Evolutionary conservation across 2,113 vertebrate genomes (phyloP), one percentile per base, ranked within the genome.

Genomic region (Cyprinus carpio): DNA sequence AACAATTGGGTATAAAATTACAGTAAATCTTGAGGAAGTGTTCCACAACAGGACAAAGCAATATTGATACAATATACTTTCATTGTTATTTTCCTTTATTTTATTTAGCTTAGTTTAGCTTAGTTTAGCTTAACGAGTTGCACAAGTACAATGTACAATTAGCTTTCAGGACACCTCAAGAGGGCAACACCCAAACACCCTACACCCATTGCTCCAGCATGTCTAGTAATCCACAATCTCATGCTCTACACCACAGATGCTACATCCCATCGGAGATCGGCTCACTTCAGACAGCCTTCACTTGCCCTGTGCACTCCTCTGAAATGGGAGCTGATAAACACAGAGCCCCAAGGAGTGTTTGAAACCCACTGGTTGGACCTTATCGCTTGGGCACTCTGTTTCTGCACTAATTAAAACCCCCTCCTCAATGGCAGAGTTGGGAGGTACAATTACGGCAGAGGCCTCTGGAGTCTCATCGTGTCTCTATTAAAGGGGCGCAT

Each of bases 401-500:
- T 95, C 95, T 89, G 80, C 92, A 92, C 96, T 98, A 98, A 98
- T 98, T 98, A 97, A 97, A 97, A 95, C 92, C 87, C 94, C 77
- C 71, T 84, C 75, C 82, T 94, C 94, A 91, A 91, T 90, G 88
- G 88, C 90, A 87, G 94, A 95, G 95, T 96, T 95, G 95, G 96
- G 92, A 94, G 95, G 95, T 96, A 96, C 96, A 95, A 96, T 96
- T 98, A 96, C 94, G 93, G 94, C 90, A 93, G 96, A 96, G 95
- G 95, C 96, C 97, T 97, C 97, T 95, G 94, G 97, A 97, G 97
- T 95, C 97, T 97, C 96, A 95, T 97, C 96, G 96, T 95, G 95
- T 97, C 97, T 98, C 96, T 98, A 97, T 98, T 98, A 98, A 96
- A 93, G 96, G 97, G 94, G 95, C 96, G 96, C 96, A 96, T 97